Conservation (phyloP, 1,140 invertebrate genomes). For the Neuroterus valhalla region DNA sequence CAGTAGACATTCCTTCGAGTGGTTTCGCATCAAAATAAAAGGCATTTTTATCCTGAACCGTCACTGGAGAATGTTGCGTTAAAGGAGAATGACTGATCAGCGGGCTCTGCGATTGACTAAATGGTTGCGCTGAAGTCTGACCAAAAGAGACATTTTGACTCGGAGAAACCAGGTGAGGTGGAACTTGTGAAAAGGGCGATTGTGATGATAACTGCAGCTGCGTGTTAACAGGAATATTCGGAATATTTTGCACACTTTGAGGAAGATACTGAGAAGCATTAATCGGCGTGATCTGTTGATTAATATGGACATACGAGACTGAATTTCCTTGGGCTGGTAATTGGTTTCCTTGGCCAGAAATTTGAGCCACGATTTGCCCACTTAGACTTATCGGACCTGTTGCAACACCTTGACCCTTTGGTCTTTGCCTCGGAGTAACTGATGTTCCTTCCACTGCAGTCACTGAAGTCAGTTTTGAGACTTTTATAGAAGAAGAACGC, state of each 20-base stretch:
- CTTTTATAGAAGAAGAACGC: slow-evolving; percentile 76
- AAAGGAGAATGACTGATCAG: slow-evolving; percentile 67
- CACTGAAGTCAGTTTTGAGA: slow-evolving; percentile 72
- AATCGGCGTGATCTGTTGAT: slow-evolving; percentile 60
- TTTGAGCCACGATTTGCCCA: slow-evolving; percentile 71
- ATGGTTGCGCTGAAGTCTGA: slow-evolving; percentile 57
- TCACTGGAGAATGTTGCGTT: slow-evolving; percentile 68
- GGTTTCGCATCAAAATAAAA: slow-evolving; percentile 67
- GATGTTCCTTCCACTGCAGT: slow-evolving; percentile 83
- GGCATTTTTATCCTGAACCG: slow-evolving; percentile 66
- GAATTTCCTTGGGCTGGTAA: slow-evolving; percentile 60
- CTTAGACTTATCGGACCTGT: slow-evolving; percentile 71
- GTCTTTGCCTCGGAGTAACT: slow-evolving; percentile 89
- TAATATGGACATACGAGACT: slow-evolving; percentile 61
- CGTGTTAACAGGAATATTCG: slow-evolving; percentile 44
- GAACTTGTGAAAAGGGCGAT: slow-evolving; percentile 58
- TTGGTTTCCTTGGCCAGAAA: slow-evolving; percentile 70
- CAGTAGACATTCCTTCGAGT: slow-evolving; percentile 52
- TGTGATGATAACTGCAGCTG: slow-evolving; percentile 61
- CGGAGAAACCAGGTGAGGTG: slow-evolving; percentile 65
- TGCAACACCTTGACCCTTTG: slow-evolving; percentile 79
- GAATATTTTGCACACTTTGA: slow-evolving; percentile 48
- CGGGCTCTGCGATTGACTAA: slow-evolving; percentile 68
- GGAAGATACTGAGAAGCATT: slow-evolving; percentile 56
- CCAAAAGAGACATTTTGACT: slow-evolving; percentile 62